Evolutionary conservation across 2,888 invertebrate genomes (phyloP).

Genomic region (Cephus pulcher): DNA sequence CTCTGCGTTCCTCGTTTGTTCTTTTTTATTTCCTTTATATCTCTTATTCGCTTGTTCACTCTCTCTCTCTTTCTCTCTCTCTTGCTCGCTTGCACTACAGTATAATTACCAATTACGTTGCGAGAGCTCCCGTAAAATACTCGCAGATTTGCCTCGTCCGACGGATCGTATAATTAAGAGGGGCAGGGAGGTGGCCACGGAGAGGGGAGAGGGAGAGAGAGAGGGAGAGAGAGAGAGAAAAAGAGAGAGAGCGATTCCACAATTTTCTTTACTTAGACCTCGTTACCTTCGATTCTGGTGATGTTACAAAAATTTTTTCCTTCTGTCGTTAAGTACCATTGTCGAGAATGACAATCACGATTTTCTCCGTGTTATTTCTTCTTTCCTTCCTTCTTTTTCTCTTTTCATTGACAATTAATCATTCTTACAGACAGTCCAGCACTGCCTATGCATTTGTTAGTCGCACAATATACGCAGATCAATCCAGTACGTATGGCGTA

Average conservation of each 20-base stretch:
- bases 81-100: conserved; percentile 13
- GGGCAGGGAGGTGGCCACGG: background rate
- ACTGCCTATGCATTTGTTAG: background rate
- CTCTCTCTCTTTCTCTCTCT: conserved; percentile 11
- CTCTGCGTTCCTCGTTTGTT: background rate
- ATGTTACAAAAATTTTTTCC: conserved; percentile 1
- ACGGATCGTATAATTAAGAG: conserved; percentile 3
- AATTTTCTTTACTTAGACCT: background rate
- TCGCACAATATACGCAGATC: background rate
- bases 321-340: conserved; percentile 4
- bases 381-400: background rate
- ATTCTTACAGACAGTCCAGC: background rate
- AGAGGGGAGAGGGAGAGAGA: background rate
- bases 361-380: background rate
- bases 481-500: too few species aligned
- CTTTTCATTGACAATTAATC: background rate
- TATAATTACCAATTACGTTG: conserved; percentile 38
- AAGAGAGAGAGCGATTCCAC: background rate
- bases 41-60: background rate
- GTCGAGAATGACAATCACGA: background rate
- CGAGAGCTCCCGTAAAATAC: conserved; percentile 12
- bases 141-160: background rate
- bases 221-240: too few species aligned
- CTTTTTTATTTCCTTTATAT: background rate
- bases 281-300: background rate